Conservation (phyloP, 2,113 vertebrate genomes). For the Elaphurus davidianus region DNA sequence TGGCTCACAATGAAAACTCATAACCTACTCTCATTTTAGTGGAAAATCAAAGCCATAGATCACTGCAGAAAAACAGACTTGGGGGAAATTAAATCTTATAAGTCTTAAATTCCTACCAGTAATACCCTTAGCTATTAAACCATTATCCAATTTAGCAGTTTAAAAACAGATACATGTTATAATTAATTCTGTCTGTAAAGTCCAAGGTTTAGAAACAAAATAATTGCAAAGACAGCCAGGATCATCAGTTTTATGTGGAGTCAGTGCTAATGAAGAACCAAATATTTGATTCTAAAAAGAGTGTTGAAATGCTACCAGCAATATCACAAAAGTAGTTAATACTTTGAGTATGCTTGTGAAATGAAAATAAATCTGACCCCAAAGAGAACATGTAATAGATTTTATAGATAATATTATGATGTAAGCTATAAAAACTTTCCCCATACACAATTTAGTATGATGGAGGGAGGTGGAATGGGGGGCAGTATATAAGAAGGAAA, state of each 20-base stretch:
- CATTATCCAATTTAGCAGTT: slow-evolving; percentile 54
- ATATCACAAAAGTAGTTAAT: slow-evolving; percentile 6
- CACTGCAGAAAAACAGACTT: slow-evolving; percentile 35
- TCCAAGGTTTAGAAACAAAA: slow-evolving; percentile 69
- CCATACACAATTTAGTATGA: neutral
- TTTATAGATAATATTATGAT: neutral
- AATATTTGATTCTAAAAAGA: slow-evolving; percentile 50
- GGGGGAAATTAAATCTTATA: slow-evolving; percentile 43
- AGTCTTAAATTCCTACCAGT: slow-evolving; percentile 55
- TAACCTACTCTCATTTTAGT: neutral
- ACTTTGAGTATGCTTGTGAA: neutral
- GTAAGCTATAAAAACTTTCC: neutral
- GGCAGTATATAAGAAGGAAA: neutral
- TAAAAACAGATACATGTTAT: slow-evolving; percentile 48
- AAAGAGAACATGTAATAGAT: neutral
- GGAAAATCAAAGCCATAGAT: slow-evolving; percentile 38
- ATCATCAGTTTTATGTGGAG: slow-evolving; percentile 47
- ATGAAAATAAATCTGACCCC: neutral
- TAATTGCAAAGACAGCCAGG: slow-evolving; percentile 46
- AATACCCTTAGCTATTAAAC: slow-evolving; percentile 57
- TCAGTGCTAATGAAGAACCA: slow-evolving; percentile 22
- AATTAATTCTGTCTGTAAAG: slow-evolving; percentile 65
- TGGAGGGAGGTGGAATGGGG: neutral
- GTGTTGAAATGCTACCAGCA: neutral
- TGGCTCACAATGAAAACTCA: neutral